phyloP scores from a whole-genome alignment of 2,888 invertebrate genomes.

The Pogonocherus hispidulus region DNA sequence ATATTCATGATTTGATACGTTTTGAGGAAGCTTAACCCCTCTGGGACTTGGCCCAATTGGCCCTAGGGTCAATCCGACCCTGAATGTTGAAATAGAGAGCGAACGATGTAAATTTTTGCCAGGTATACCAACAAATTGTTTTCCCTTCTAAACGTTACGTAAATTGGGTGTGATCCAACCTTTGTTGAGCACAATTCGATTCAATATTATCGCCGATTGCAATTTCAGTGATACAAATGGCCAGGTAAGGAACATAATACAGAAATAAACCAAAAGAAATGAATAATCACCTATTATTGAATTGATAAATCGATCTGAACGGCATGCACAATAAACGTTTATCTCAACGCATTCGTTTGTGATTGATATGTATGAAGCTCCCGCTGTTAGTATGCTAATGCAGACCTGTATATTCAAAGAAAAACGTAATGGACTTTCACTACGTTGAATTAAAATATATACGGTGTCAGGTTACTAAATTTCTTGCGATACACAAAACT shows the following conservation, averaged over 20 bases:
- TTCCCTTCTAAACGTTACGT: not conserved
- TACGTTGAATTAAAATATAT: not conserved
- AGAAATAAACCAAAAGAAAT: constrained; percentile 3
- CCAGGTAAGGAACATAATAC: constrained; percentile 4
- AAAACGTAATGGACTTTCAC: constrained; percentile 5
- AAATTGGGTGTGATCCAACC: constrained; percentile 3
- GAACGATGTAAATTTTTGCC: not conserved
- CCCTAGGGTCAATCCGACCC: too few species aligned
- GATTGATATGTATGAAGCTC: constrained; percentile 18
- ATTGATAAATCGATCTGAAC: constrained; percentile 14
- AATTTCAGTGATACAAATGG: not conserved
- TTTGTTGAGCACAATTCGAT: not conserved
- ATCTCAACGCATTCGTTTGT: not conserved
- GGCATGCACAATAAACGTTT: constrained; percentile 4
- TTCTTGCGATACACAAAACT: not conserved
- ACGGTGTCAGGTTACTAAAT: not conserved
- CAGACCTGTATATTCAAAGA: constrained; percentile 10
- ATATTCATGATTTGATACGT: too few species aligned
- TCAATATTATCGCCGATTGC: not conserved
- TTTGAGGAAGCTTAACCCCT: too few species aligned
- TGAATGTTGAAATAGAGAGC: too few species aligned
- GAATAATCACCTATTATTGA: constrained; percentile 10
- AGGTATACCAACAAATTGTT: not conserved
- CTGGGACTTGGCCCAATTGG: too few species aligned
- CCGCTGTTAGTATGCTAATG: constrained; percentile 15